A percentile compares a stretch with the other conserved stretches of the same genome.
These are phyloP conservation scores for Arion vulgaris DNA, from an alignment of 1,140 invertebrate species.

Conservation along the genomic window DNA sequence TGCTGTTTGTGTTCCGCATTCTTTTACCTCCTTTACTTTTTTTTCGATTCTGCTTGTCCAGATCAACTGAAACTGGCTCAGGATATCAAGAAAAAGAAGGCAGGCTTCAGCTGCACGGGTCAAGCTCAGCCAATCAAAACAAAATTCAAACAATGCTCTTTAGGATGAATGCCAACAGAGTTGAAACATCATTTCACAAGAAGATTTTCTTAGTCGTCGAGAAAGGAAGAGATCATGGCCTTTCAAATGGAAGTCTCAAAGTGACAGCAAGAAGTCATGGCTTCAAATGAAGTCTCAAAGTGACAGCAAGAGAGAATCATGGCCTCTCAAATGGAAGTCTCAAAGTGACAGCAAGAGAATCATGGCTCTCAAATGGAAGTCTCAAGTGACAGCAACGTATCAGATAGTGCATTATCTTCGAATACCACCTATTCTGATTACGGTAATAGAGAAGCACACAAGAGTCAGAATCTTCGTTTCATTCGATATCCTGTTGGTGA, in stretches of 20 bases:
- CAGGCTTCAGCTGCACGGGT: background rate
- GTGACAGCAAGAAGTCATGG: background rate
- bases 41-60: background rate
- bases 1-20: constrained; percentile 16
- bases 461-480: background rate
- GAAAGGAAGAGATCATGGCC: background rate
- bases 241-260: background rate
- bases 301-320: background rate
- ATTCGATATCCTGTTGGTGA: background rate
- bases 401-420: background rate
- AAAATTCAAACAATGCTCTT: background rate
- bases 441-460: background rate
- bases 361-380: background rate
- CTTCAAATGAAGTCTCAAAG: too few relatives aligned
- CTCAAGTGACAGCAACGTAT: background rate
- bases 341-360: background rate
- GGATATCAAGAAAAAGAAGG: background rate
- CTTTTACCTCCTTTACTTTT: constrained; percentile 19
- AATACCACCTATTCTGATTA: background rate
- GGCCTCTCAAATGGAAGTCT: background rate
- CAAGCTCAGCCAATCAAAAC: background rate
- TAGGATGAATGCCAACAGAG: background rate
- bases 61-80: background rate
- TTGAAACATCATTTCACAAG: background rate
- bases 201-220: too few relatives aligned